Conservation (phyloP, 1,140 invertebrate species). For the Penaeus vannamei region DNA sequence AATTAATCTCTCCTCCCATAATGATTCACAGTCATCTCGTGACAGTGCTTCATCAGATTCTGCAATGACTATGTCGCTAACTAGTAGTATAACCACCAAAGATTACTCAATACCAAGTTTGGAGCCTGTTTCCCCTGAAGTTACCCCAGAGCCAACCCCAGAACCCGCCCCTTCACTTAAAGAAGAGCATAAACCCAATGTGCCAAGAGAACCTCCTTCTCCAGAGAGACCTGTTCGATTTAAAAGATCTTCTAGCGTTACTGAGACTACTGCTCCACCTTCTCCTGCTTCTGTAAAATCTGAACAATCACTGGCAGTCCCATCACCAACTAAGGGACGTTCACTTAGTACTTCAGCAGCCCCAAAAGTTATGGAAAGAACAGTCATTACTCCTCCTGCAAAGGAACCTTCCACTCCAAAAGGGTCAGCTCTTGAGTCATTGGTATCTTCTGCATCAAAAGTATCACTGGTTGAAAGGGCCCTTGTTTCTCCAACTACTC, state of each 20-base stretch:
- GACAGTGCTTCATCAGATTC: slow-evolving; percentile 50
- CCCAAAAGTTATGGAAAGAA: no score
- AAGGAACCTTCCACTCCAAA: slow-evolving; percentile 8
- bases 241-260: background rate
- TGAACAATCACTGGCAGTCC: no score
- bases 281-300: no score
- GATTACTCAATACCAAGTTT: slow-evolving; percentile 47
- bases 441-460: slow-evolving; percentile 45
- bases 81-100: slow-evolving; percentile 49
- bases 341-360: no score
- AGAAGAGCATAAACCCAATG: no score
- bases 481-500: slow-evolving; percentile 5
- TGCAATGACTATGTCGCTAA: slow-evolving; percentile 40
- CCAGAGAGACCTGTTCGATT: background rate
- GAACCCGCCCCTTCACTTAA: no score
- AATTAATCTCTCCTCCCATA: slow-evolving; percentile 39
- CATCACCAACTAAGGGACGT: no score
- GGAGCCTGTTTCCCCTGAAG: slow-evolving; percentile 46
- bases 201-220: no score
- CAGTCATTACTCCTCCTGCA: background rate
- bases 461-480: slow-evolving; percentile 32
- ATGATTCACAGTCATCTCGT: slow-evolving; percentile 3
- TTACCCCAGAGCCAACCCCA: background rate
- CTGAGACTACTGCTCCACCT: background rate
- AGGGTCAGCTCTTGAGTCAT: slow-evolving; percentile 43